A percentile compares a stretch with the other conserved stretches of the same genome.
These are phyloP conservation scores for Cryptoblepharus egeriae DNA, from an alignment of 2,797 vertebrate species.

Conservation along the genomic window DNA sequence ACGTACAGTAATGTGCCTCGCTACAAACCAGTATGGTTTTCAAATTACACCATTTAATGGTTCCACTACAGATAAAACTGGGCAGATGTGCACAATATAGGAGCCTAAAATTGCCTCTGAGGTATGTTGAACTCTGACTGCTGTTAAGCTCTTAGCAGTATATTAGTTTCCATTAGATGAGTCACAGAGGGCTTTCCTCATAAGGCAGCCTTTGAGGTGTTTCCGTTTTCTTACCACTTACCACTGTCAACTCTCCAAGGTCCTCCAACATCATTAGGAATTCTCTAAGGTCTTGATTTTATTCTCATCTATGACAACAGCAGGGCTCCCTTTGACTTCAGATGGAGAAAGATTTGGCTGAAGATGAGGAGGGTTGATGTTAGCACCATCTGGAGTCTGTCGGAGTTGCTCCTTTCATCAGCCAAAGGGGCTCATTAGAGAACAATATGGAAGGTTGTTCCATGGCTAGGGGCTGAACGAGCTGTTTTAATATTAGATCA, in stretches of 20 bases:
- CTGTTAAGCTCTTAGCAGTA: not conserved
- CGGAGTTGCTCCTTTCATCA: conserved; percentile 9
- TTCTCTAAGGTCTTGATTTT: not conserved
- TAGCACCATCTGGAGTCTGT: conserved; percentile 5
- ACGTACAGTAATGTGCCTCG: no score
- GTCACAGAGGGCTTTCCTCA: conserved; percentile 4
- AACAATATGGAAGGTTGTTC: fast-evolving
- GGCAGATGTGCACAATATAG: not conserved
- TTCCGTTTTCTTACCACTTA: conserved; percentile 21
- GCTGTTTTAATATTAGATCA: not conserved
- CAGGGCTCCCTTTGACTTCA: not conserved
- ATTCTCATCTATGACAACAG: not conserved
- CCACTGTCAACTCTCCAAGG: conserved; percentile 14
- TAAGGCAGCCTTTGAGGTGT: conserved; percentile 14
- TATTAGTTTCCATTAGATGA: conserved; percentile 46
- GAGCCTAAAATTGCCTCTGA: not conserved
- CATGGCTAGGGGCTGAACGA: not conserved
- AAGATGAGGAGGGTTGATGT: not conserved
- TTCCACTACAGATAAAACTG: not conserved
- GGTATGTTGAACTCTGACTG: not conserved
- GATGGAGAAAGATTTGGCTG: not conserved
- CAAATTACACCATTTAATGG: not conserved
- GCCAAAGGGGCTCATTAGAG: conserved; percentile 26
- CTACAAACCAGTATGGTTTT: not conserved
- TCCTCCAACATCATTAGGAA: not conserved